Evolutionary conservation across 1,140 invertebrate genomes (phyloP).

Genomic region (Theocolax elegans): DNA sequence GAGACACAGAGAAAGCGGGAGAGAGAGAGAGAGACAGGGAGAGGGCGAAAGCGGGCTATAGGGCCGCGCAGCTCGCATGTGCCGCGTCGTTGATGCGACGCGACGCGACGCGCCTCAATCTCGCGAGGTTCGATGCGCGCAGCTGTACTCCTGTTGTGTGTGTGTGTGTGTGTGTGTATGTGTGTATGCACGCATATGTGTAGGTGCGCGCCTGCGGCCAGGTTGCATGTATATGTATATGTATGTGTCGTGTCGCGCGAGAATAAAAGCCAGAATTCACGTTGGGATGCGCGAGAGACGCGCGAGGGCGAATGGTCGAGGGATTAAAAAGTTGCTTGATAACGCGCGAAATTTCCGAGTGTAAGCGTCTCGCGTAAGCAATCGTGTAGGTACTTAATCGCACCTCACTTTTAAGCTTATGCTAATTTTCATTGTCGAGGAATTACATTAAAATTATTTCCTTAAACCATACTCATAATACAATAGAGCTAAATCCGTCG

Average conservation of each 20-base stretch:
- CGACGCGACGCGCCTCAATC: slow-evolving; percentile 21
- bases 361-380: background rate
- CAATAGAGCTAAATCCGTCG: no score
- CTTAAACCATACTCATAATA: no score
- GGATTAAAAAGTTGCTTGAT: no score
- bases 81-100: background rate
- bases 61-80: slow-evolving; percentile 4
- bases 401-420: no score
- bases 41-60: background rate
- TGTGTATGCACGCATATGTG: no score
- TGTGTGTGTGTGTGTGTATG: background rate
- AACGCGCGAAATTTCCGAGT: background rate
- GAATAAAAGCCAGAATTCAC: background rate
- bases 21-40: background rate
- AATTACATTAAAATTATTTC: no score
- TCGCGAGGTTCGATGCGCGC: background rate
- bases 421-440: no score
- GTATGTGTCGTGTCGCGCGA: background rate
- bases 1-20: background rate
- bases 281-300: background rate
- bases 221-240: no score
- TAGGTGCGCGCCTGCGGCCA: no score
- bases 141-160: no score
- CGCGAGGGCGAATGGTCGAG: no score
- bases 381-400: background rate